Evolutionary conservation across 2,113 vertebrate genomes (phyloP).

Genomic region (Apaloderma vittatum): DNA sequence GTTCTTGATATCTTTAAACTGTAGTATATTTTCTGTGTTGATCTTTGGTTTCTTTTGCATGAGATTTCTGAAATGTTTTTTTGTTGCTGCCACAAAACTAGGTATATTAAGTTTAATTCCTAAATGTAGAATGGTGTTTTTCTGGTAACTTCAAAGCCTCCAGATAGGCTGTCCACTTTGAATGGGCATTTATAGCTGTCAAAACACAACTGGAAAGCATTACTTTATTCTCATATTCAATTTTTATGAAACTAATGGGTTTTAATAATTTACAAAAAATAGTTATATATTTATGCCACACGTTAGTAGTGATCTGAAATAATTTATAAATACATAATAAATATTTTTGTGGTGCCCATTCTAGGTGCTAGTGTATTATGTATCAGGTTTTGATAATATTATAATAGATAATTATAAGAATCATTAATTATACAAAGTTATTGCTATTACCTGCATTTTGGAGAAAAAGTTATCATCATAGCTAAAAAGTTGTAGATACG

Average conservation of each 20-base stretch:
- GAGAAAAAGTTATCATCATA: slow-evolving; percentile 19
- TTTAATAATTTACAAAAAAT: slow-evolving; percentile 65
- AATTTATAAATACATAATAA: slow-evolving; percentile 68
- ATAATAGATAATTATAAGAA: slow-evolving; percentile 40
- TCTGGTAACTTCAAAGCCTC: neutral
- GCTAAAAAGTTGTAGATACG: neutral
- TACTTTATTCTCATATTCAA: neutral
- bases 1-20: neutral
- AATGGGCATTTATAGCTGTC: slow-evolving; percentile 7
- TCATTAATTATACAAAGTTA: slow-evolving; percentile 5
- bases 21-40: neutral
- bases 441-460: slow-evolving; percentile 15
- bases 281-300: slow-evolving; percentile 62
- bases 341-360: slow-evolving; percentile 58
- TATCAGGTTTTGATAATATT: neutral
- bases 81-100: neutral
- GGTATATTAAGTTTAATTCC: neutral
- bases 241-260: slow-evolving; percentile 2
- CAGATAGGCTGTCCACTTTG: neutral
- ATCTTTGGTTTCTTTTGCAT: neutral
- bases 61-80: neutral
- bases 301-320: slow-evolving; percentile 37
- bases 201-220: slow-evolving; percentile 24
- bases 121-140: neutral
- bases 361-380: slow-evolving; percentile 40